phyloP scores from a whole-genome alignment of 2,797 vertebrate species.

The Oreortyx pictus region DNA sequence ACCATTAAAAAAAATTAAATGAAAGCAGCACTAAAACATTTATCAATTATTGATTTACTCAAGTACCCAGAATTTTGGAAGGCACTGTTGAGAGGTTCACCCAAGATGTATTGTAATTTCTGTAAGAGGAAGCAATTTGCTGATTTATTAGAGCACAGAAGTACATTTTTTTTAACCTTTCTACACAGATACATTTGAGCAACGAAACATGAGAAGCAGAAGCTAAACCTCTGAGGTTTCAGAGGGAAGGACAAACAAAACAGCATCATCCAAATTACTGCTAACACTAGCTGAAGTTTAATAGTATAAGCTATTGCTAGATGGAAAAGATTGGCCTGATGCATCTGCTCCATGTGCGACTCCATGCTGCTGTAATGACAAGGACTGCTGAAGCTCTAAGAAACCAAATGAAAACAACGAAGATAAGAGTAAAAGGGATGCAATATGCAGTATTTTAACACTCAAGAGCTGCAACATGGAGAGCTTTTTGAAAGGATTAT shows the following conservation, averaged over 20 bases:
- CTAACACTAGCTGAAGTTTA: neutral
- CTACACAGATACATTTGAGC: neutral
- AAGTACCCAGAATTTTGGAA: neutral
- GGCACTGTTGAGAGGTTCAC: neutral
- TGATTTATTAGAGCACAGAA: neutral
- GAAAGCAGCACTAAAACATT: neutral
- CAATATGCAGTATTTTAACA: neutral
- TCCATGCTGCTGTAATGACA: neutral
- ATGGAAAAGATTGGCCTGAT: neutral
- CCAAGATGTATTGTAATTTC: neutral
- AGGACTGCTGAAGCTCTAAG: neutral
- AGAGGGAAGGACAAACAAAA: neutral
- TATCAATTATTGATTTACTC: neutral
- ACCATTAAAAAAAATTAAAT: neutral
- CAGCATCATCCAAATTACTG: neutral
- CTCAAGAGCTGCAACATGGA: neutral
- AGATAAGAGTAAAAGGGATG: neutral
- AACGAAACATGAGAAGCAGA: neutral
- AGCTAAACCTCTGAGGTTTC: neutral
- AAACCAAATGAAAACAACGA: neutral
- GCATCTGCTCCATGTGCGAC: neutral
- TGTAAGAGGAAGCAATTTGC: neutral
- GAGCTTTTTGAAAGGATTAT: neutral
- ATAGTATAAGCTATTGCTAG: neutral
- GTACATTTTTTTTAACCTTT: neutral